Evolutionary conservation across 1,140 invertebrate genomes (phyloP).

Genomic region (Drosophila tsacasi): DNA sequence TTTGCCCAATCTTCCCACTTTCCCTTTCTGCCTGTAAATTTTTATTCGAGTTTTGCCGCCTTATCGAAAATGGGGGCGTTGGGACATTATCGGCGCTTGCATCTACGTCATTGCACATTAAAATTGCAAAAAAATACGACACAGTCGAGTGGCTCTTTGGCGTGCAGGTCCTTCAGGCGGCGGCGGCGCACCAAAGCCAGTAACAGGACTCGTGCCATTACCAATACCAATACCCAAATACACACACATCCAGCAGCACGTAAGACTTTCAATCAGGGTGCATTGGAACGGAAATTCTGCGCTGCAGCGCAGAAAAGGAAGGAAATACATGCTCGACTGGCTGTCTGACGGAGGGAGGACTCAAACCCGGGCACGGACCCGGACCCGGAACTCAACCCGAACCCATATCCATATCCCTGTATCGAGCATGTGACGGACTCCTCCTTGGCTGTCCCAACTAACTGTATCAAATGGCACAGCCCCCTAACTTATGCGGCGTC

Average conservation of each 20-base stretch:
- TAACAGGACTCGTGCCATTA: slow-evolving; percentile 8
- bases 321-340: slow-evolving; percentile 72
- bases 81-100: slow-evolving; percentile 64
- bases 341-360: slow-evolving; percentile 36
- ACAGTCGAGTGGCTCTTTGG: slow-evolving; percentile 34
- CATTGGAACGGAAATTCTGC: slow-evolving; percentile 81
- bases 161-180: slow-evolving; percentile 51
- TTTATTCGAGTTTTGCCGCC: slow-evolving; percentile 58
- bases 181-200: slow-evolving; percentile 11
- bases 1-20: background rate
- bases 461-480: slow-evolving; percentile 56
- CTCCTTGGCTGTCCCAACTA: slow-evolving; percentile 28
- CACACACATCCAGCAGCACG: slow-evolving; percentile 44
- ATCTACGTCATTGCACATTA: slow-evolving; percentile 78
- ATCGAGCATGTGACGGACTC: slow-evolving; percentile 40
- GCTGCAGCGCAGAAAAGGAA: slow-evolving; percentile 80
- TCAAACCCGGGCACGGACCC: background rate
- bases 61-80: slow-evolving; percentile 60
- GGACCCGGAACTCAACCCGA: background rate
- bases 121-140: slow-evolving; percentile 70
- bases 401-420: slow-evolving; percentile 8
- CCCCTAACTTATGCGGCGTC: slow-evolving; percentile 27
- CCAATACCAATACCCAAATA: slow-evolving; percentile 8
- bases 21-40: slow-evolving; percentile 26
- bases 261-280: slow-evolving; percentile 81